phyloP scores from a whole-genome alignment of 2,113 vertebrate species.

The Salvelinus namaycush region DNA sequence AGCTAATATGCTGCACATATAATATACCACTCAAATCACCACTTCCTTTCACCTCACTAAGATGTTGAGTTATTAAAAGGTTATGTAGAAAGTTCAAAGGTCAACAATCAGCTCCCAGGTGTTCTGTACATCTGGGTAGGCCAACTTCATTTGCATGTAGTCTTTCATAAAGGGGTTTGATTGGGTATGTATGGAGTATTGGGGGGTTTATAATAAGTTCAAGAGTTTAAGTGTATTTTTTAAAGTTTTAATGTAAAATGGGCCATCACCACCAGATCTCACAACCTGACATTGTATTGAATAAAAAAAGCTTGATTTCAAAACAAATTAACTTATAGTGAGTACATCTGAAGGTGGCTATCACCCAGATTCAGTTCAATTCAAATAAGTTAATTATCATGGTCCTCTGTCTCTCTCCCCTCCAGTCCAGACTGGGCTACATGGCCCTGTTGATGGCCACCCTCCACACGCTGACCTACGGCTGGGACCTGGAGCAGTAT shows the following conservation, averaged over 20 bases:
- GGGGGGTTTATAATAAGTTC: too few species aligned
- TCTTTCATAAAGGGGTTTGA: not conserved
- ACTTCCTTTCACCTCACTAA: not conserved
- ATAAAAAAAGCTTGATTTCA: too few species aligned
- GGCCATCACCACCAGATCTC: too few species aligned
- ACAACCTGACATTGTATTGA: too few species aligned
- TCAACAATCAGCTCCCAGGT: not conserved
- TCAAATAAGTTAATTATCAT: too few species aligned
- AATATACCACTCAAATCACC: not conserved
- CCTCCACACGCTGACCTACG: conserved; percentile 84
- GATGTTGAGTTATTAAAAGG: not conserved
- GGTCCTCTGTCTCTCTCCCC: conserved; percentile 3
- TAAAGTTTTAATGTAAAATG: too few species aligned
- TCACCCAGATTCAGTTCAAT: too few species aligned
- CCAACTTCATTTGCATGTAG: not conserved
- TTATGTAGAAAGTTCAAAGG: not conserved
- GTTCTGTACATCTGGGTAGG: not conserved
- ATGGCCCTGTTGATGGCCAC: conserved; percentile 81
- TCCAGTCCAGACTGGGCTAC: conserved; percentile 87
- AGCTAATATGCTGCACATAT: conserved; percentile 21
- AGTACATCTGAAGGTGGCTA: too few species aligned
- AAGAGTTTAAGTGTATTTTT: too few species aligned
- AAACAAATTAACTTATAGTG: not conserved
- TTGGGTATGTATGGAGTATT: not conserved
- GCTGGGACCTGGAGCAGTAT: conserved; percentile 84